Base-by-base conservation (phyloP, 2,888 invertebrate species). In the Yponomeuta plumbellus region DNA sequence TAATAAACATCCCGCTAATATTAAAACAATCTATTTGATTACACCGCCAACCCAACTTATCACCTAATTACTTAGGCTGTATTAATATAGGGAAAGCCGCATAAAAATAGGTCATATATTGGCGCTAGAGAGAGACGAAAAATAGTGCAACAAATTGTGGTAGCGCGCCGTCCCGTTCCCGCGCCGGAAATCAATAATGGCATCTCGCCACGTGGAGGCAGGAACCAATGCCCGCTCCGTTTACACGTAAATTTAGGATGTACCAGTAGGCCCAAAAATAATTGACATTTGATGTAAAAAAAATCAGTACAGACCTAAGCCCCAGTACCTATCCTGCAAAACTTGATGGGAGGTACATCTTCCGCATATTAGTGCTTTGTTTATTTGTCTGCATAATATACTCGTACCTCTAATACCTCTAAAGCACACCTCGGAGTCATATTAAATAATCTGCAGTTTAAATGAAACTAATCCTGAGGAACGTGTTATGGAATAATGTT, bases 41-140 rank as follows among this genome's bases (percentile, higher is more conserved):
- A 66, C 40, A 70, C 65, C 63, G 61, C 57, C 34, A 61, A 57
- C 77, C 78, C 69, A 87, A 85, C 79, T 87, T 86, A 87, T 82
- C 84, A 86, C 85, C 84, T 90, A 88, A 90, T 89, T 90, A 90
- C 88, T 87, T 85, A 85, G 83, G 80, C 85, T 81, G 84, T 85
- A 87, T 88, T 89, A 90, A 88, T 87, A 85, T 85, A 89, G 86
- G 90, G 84, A 85, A 88, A 88, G 83, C 85, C 79, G 84, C 80
- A 87, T 87, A 91, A 90, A 91, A 91, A 91, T 91, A 89, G 91
- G 91, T 91, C 91, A 91, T 91, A 90, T 88, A 91, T 91, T 88
- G 88, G 89, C 85, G 85, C 79, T 81, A 66, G 81, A 90, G 73
- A 17, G 81, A 74, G 84, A 89, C 76, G 73, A 77, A 88, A 91